Conservation (phyloP, 2,888 invertebrate species). For the Lasioglossum leucozonium region DNA sequence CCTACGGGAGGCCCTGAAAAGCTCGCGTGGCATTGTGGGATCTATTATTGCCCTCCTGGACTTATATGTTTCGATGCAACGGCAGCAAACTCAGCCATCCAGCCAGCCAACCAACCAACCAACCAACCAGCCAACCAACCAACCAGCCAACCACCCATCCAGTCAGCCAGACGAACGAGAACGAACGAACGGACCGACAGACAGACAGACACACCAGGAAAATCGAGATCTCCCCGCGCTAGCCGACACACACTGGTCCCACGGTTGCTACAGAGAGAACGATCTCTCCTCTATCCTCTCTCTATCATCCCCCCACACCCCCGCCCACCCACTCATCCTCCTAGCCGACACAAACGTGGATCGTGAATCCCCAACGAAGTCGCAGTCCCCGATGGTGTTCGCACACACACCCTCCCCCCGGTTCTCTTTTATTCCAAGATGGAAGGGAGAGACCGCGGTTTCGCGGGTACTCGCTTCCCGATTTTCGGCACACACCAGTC, state of each 20-base stretch:
- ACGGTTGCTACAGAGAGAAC: slow-evolving; percentile 28
- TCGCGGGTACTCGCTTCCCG: slow-evolving; percentile 66
- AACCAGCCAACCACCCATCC: slow-evolving; percentile 42
- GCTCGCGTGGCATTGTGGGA: slow-evolving; percentile 81
- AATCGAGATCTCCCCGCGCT: slow-evolving; percentile 52
- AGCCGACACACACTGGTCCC: slow-evolving; percentile 49
- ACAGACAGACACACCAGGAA: slow-evolving; percentile 61
- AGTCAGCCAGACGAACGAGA: slow-evolving; percentile 57
- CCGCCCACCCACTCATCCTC: background rate
- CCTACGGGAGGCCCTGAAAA: slow-evolving; percentile 74
- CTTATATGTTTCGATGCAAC: slow-evolving; percentile 79
- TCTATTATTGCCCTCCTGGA: slow-evolving; percentile 82
- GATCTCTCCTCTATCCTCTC: background rate
- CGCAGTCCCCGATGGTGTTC: slow-evolving; percentile 26
- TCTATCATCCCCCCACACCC: slow-evolving; percentile 7
- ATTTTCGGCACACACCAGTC: slow-evolving; percentile 52
- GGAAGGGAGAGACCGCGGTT: slow-evolving; percentile 62
- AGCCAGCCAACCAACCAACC: slow-evolving; percentile 57
- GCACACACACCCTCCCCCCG: background rate
- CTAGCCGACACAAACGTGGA: slow-evolving; percentile 27
- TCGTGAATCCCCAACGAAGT: slow-evolving; percentile 43
- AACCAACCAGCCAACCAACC: slow-evolving; percentile 55
- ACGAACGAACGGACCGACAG: slow-evolving; percentile 43
- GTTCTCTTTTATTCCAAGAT: slow-evolving; percentile 42
- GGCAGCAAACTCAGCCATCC: slow-evolving; percentile 62